Base-by-base conservation (phyloP, 2,797 vertebrate genomes). In the Parotocinclus haroldoi region DNA sequence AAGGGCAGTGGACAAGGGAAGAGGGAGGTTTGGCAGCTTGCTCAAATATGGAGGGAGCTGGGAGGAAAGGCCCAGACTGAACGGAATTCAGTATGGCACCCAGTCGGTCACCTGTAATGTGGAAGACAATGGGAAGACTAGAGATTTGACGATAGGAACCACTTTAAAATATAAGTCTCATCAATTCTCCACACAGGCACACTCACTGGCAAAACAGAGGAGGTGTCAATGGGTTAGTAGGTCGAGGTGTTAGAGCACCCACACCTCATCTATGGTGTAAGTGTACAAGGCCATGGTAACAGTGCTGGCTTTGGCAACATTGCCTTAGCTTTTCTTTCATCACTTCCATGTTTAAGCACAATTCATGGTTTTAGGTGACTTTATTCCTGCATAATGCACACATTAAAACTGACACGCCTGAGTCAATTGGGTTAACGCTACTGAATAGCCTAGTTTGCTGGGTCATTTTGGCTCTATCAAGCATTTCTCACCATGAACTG, bases 1-100 rank as follows among this genome's bases (percentile, higher is more conserved):
- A 99, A 94, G 97, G 96, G 87, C 96, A 96, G 93, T 98, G 95
- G 92, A 95, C 93, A 95, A 95, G 95, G 95, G 96, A 98, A 91
- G 92, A 92, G 90, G 96, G 95, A 98, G 94, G 91, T 92, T 98
- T 96, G 94, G 96, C 94, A 90, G 95, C 95, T 96, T 98, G 95
- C 91, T 98, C 94, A 95, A 96, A 96, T 92, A 96, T 92, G 92
- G 95, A 95, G 93, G 93, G 91, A 92, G 94, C 93, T 94, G 94
- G 93, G 92, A 94, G 93, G 94, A 93, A 96, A 89, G 97, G 96
- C 92, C 94, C 94, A 93, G 96, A 97, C 93, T 99, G 97, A 98
- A 96, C 93, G 91, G 95, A 91, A 97, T 97, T 98, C 96, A 98
- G 93, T 94, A 95, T 93, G 93, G 95, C 94, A 93, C 95, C 96